phyloP scores from a whole-genome alignment of 1,140 invertebrate genomes.

The Calosoma granatense region DNA sequence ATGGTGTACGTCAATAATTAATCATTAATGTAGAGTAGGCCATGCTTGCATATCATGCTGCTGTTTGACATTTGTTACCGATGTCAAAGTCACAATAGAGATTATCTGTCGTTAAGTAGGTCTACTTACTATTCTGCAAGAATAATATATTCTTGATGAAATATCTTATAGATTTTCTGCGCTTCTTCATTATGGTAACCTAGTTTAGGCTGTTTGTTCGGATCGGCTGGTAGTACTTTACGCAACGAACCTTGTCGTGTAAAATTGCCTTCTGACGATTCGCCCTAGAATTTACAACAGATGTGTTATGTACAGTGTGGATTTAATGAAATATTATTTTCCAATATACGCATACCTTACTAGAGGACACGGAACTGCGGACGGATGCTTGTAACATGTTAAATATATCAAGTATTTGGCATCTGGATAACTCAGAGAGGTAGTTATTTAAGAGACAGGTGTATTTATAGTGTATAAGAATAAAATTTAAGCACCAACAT shows the following conservation, averaged over 20 bases:
- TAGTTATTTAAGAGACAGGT: background rate
- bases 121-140: slow-evolving; percentile 65
- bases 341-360: background rate
- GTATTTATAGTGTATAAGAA: background rate
- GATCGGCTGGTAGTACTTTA: slow-evolving; percentile 26
- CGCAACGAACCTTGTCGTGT: slow-evolving; percentile 30
- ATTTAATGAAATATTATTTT: too few species aligned
- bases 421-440: background rate
- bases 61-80: too few species aligned
- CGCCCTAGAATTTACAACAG: background rate
- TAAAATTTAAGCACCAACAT: background rate
- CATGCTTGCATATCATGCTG: too few species aligned
- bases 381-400: slow-evolving; percentile 1
- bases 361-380: background rate
- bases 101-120: slow-evolving; percentile 9
- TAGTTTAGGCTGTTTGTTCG: slow-evolving; percentile 26
- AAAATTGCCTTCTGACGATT: slow-evolving; percentile 19
- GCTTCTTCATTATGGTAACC: slow-evolving; percentile 31
- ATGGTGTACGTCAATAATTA: too few species aligned
- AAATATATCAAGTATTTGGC: background rate
- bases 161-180: slow-evolving; percentile 29
- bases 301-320: too few species aligned
- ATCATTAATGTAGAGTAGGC: too few species aligned
- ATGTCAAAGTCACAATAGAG: slow-evolving; percentile 12
- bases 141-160: slow-evolving; percentile 64